Evolutionary conservation across 2,888 invertebrate species (phyloP), one percentile per base, ranked within the genome.

Genomic region (Furcula furcula): DNA sequence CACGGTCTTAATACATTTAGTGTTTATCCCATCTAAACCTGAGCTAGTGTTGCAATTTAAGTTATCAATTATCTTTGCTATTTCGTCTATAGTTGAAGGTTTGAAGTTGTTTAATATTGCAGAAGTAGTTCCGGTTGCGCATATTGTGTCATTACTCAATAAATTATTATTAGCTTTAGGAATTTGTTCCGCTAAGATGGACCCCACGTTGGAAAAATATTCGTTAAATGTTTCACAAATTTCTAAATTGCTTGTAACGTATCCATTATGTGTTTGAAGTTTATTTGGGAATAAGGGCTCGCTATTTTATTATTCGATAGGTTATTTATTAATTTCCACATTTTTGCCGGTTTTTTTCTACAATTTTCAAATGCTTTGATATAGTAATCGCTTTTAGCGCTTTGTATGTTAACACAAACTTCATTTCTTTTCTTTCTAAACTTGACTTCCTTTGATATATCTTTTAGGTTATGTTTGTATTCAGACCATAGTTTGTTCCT

Each of bases 211-310:
- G n/a, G 31, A 2, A 19, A 31, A 31, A n/a, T 25, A 31, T 5
- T 18, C 11, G n/a, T 31, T 31, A 19, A 31, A 31, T 11, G 4
- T 19, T 19, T 31, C 25, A 31, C 25, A 31, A 6, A 31, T 31
- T 3, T 26, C 26, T 6, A 7, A 9, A 1, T 1, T 1, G n/a
- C 19, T 7, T 4, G 1, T 21, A 1, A 14, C 2, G 0, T 2
- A 2, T 1, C 13, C 13, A 23, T 16, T 23, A 1, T 10, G 7
- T 1, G 16, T 16, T 16, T 16, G 15, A 15, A 31, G 23, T 18
- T 31, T 31, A 1, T 6, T 5, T 4, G 23, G 23, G 2, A 12
- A 4, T 16, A 15, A 11, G 3, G 3, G 7, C 1, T 15, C n/a
- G n/a, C n/a, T n/a, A n/a, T 1, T 31, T 26, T 25, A 7, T 31